Evolutionary conservation across 2,113 vertebrate genomes (phyloP), one percentile per base, ranked within the genome.

Genomic region (Leptobrachium ailaonicum): DNA sequence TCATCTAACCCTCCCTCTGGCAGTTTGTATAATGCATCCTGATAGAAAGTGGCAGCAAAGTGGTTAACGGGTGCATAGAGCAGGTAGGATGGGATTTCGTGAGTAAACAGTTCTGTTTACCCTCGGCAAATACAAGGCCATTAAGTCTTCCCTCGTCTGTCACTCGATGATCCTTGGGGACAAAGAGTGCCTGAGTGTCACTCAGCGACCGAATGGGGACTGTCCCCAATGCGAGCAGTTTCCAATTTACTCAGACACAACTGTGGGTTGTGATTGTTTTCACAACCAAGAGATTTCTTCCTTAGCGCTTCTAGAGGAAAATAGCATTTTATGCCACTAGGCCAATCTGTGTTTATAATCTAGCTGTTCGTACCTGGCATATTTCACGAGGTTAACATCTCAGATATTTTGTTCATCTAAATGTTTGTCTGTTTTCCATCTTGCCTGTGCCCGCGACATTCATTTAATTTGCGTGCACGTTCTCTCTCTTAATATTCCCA

Each of bases 41-140:
- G 63, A 42, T n/a, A 3, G 5, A 60, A 12, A 6, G 14, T 73
- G 56, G 77, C 44, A 73, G 13, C 6, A 54, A 72, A 72, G 69
- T 40, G 60, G 69, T 72, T 79, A 72, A 79, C 13, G 60, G 69
- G 77, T 54, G 58, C 8, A 79, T 32, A 66, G 58, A 79, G 69
- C 58, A 73, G 77, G 68, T 72, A 66, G 77, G 77, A 79, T 68
- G 69, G 77, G 56, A 79, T 79, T 79, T 79, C 66, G 70, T 73
- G 40, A 72, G 62, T 60, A 72, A 73, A 79, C 77, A 32, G 45
- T n/a, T 41, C 60, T 73, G 70, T 79, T 79, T 79, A 79, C 70
- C 45, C 60, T 73, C 77, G 64, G 77, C 70, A 79, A 72, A 79
- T 73, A 79, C 70, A 63, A 73, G 60, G 60, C 77, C 70, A 66